Evolutionary conservation across 2,888 invertebrate species (phyloP), one percentile per base, ranked within the genome.

Genomic region (Diloba caeruleocephala): DNA sequence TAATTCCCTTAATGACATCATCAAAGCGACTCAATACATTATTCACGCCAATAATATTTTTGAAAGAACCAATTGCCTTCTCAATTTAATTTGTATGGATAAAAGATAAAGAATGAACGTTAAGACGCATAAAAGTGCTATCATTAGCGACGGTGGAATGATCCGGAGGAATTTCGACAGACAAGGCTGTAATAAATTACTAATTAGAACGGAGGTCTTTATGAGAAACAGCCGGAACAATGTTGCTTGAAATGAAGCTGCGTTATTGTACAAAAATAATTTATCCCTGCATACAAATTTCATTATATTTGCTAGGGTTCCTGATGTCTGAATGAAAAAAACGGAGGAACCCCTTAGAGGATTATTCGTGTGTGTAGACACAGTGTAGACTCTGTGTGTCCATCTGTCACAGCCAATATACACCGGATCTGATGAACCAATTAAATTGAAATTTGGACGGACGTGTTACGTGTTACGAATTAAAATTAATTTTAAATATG

Each of bases 141-240:
- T 60, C 54, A 63, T 63, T 67, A 67, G 36, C 38, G 34, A 33
- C 41, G 45, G 37, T 43, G 38, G 26, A 49, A 42, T 31, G 34
- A 54, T 50, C 52, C 42, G 43, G 44, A 43, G 26, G 29, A 48
- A 55, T 60, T 48, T 28, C 10, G 55, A 55, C 45, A 46, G 53
- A 31, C 39, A 51, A 51, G 42, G 34, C 65, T 60, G 57, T 68
- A 57, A 60, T 55, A 57, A 68, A 68, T 69, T 61, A 64, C 61
- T 68, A 59, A 68, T 68, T 68, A 68, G 44, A 46, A 33, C 21
- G 31, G 25, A 53, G 50, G 25, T 48, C 49, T 54, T 57, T 51
- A 54, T 57, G 41, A 48, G 14, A 9, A 45, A 34, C 34, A 21
- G 26, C 26, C 12, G 21, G 19, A 31, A 41, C 9, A 15, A 13